These are phyloP conservation scores for Halcyon senegalensis DNA, from an alignment of 2,113 vertebrate genomes.

Conservation along the genomic window DNA sequence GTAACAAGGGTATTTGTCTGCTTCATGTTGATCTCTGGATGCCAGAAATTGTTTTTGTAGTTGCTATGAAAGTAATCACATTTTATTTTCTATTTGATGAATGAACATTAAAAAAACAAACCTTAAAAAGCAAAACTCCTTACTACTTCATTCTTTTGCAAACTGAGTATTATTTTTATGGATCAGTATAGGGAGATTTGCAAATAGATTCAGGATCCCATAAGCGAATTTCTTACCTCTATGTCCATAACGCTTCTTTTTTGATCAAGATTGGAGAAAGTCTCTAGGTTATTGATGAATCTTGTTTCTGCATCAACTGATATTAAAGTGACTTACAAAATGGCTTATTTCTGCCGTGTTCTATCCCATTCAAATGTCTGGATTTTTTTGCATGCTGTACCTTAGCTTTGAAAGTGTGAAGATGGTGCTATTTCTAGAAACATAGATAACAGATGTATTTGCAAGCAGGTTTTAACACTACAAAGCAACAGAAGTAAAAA, in stretches of 20 bases:
- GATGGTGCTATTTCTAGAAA: not conserved
- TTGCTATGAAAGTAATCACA: accelerated
- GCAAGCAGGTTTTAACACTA: not conserved
- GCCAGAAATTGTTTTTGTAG: not conserved
- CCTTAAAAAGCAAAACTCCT: not conserved
- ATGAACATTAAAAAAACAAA: not conserved
- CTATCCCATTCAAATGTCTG: not conserved
- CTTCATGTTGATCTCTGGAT: not conserved
- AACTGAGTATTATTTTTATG: not conserved
- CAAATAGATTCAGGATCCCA: not conserved
- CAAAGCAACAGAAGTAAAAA: not conserved
- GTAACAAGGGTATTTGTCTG: not conserved
- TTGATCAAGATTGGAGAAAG: not conserved
- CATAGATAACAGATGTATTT: not conserved
- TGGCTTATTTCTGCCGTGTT: not conserved
- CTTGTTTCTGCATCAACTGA: not conserved
- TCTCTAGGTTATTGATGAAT: not conserved
- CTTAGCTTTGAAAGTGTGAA: not conserved
- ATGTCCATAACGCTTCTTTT: not conserved
- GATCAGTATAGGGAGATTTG: not conserved
- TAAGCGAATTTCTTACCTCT: not conserved
- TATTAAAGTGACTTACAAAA: not conserved
- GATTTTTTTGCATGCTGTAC: not conserved
- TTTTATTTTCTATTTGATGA: not conserved
- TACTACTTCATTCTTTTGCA: not conserved